These are phyloP conservation scores for Bradynema listronoti DNA, from an alignment of 1,140 invertebrate species.

Conservation along the genomic window DNA sequence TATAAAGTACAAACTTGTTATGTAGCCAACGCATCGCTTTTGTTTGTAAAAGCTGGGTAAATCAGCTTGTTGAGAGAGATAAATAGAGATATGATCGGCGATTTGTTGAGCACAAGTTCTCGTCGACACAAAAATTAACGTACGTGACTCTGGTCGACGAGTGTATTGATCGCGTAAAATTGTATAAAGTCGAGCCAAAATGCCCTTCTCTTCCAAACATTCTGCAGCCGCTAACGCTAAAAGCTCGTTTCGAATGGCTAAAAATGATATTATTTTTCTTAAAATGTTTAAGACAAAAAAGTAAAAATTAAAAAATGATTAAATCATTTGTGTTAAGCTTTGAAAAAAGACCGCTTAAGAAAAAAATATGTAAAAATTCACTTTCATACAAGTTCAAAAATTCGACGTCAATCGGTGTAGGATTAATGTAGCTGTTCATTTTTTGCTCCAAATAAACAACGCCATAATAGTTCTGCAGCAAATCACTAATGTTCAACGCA, in stretches of 20 bases:
- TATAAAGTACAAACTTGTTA: conserved; percentile 6
- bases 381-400: too few species aligned
- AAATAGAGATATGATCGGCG: conserved; percentile 11
- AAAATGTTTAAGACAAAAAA: too few species aligned
- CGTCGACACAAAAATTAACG: conserved; percentile 40
- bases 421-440: too few species aligned
- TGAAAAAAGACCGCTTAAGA: too few species aligned
- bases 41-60: background rate
- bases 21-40: conserved; percentile 1
- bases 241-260: background rate
- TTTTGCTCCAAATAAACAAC: conserved; percentile 30
- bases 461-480: conserved; percentile 29
- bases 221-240: background rate
- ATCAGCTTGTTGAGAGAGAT: background rate
- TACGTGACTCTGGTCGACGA: conserved; percentile 24
- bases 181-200: conserved; percentile 16
- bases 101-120: conserved; percentile 19
- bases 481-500: conserved; percentile 29
- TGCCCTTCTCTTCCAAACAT: conserved; percentile 13
- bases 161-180: conserved; percentile 28
- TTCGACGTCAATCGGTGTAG: too few species aligned
- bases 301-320: too few species aligned
- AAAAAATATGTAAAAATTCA: too few species aligned
- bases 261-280: too few species aligned
- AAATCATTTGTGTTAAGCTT: too few species aligned